These are phyloP conservation scores for Scrobipalpa atriplicella DNA, from an alignment of 2,888 invertebrate genomes.

Conservation along the genomic window DNA sequence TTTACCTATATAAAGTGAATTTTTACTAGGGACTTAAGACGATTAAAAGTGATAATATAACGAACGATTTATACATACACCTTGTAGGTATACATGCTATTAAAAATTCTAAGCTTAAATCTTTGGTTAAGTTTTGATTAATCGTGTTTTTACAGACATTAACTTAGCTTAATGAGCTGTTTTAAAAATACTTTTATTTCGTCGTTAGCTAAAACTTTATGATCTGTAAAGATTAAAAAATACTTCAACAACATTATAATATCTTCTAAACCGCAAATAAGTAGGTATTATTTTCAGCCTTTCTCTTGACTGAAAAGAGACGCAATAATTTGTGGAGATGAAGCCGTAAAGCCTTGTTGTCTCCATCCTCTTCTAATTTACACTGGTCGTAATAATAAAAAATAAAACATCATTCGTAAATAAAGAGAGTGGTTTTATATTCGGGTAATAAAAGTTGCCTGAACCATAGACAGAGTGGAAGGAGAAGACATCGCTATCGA, in stretches of 20 bases:
- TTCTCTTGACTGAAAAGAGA: not conserved
- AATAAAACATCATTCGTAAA: constrained; percentile 36
- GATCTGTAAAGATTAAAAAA: constrained; percentile 8
- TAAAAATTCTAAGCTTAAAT: too few species aligned
- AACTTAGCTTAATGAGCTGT: not conserved
- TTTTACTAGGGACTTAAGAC: too few species aligned
- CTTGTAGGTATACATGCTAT: too few species aligned
- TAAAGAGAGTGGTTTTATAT: constrained; percentile 28
- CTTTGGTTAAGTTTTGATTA: too few species aligned
- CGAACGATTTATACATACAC: too few species aligned
- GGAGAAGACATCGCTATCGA: not conserved
- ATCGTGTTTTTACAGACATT: too few species aligned
- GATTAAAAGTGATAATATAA: too few species aligned
- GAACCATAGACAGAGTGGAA: not conserved
- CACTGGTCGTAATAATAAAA: constrained; percentile 37
- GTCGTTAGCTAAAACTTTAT: not conserved
- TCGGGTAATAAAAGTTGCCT: constrained; percentile 21
- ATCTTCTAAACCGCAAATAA: not conserved
- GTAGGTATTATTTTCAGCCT: not conserved
- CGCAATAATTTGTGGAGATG: not conserved
- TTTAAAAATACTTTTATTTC: too few species aligned
- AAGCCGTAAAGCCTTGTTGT: constrained; percentile 21
- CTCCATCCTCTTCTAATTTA: constrained; percentile 37
- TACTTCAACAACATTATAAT: not conserved
- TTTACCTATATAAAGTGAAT: too few species aligned